Conservation (phyloP, 2,797 vertebrate species). For the Nannoperca obscura region DNA sequence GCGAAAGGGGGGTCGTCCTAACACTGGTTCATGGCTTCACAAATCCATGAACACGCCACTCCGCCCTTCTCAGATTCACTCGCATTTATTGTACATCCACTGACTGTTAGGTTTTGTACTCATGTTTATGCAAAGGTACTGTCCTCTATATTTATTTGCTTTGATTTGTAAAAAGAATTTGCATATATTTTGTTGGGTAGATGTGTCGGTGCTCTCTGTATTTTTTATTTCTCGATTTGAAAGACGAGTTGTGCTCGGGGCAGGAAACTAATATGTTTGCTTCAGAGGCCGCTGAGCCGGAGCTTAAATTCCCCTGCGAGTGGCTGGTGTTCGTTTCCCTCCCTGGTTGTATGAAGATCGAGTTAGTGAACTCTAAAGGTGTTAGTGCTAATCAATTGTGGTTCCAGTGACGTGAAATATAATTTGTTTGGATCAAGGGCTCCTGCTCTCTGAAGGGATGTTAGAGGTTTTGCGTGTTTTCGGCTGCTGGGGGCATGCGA, state of each 20-base stretch:
- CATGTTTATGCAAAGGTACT: constrained; percentile 76
- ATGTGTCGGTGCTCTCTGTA: constrained; percentile 48
- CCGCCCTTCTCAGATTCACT: constrained; percentile 54
- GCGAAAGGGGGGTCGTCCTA: constrained; percentile 17
- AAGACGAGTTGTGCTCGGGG: constrained; percentile 55
- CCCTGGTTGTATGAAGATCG: constrained; percentile 78
- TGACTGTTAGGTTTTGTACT: constrained; percentile 77
- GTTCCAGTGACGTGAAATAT: constrained; percentile 71
- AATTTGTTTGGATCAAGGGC: constrained; percentile 59
- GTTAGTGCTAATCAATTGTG: constrained; percentile 68
- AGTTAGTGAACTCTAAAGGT: constrained; percentile 61
- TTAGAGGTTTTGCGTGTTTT: constrained; percentile 35
- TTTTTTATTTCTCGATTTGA: constrained; percentile 71
- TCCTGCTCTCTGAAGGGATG: constrained; percentile 55
- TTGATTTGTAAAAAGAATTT: constrained; percentile 60
- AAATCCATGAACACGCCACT: constrained; percentile 39
- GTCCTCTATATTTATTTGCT: constrained; percentile 75
- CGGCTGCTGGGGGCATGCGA: constrained; percentile 17
- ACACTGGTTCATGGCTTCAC: constrained; percentile 49
- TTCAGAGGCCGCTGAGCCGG: not conserved
- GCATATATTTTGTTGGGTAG: constrained; percentile 48
- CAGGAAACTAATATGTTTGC: constrained; percentile 31
- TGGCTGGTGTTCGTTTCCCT: constrained; percentile 48
- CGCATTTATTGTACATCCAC: constrained; percentile 72
- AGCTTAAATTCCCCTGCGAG: not conserved